Evolutionary conservation across 1,140 invertebrate genomes (phyloP), one percentile per base, ranked within the genome.

Genomic region (Drosophila varians): DNA sequence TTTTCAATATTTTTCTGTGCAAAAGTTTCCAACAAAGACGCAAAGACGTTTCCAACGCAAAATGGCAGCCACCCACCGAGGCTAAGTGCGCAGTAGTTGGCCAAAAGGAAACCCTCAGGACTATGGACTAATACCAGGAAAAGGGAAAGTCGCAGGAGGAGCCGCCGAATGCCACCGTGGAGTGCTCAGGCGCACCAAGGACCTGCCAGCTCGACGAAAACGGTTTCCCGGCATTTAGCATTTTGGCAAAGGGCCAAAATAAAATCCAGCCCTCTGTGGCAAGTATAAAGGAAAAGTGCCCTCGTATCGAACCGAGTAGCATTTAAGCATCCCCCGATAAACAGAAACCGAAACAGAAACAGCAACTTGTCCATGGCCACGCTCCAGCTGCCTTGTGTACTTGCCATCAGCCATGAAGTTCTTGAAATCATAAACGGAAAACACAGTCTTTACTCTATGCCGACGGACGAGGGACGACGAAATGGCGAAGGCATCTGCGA

Each of bases 351-450:
- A 26, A 26, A 26, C 25, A 26, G 26, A 38, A 38, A 38, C 14
- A 16, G 60, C 62, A 64, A 64, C 57, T 65, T 65, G 62, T 71
- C 45, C 73, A 60, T 56, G 62, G 62, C 53, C 64, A 74, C 49
- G 46, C 54, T 66, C 56, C 25, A 56, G 72, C 61, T 54, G 48
- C 61, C 61, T 68, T 64, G 60, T 64, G 60, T 64, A 48, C 31
- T 45, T 53, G 60, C 60, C 60, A 65, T 48, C 42, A 62, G 55
- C 56, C 60, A 34, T 64, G 65, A 60, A 70, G 74, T 70, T 74
- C 58, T 54, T 14, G 40, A 60, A 66, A 65, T 74, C 78, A 74
- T 77, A 83, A 83, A 73, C 78, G 77, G 68, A n/a, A 36, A 31
- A 26, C 16, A n/a, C 14, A 18, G 28, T 31, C 28, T 31, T 31